Percentiles rank a stretch among this genome's conserved stretches.
These are phyloP conservation scores for Triplophysa bombifrons DNA, from an alignment of 2,797 vertebrate species.

Conservation along the genomic window DNA sequence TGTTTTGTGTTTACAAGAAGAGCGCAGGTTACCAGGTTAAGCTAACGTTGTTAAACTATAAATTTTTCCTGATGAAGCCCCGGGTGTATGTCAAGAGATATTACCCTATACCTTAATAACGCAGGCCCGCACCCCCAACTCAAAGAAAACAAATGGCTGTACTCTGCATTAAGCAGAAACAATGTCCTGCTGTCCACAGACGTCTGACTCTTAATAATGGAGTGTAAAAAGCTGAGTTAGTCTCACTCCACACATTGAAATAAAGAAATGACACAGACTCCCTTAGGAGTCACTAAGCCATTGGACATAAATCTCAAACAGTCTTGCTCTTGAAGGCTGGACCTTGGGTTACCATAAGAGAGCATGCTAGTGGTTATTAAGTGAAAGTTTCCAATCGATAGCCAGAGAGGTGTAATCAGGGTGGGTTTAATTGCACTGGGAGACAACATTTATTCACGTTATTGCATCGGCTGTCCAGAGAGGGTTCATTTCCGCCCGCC, in stretches of 20 bases:
- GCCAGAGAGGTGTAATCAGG: conserved; percentile 79
- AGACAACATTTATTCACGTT: conserved; percentile 80
- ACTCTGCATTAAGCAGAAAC: conserved; percentile 33
- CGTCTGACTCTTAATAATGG: conserved; percentile 64
- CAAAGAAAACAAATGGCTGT: conserved; percentile 23
- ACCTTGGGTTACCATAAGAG: conserved; percentile 80
- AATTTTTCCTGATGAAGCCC: not conserved
- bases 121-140: not conserved
- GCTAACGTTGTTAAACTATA: not conserved
- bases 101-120: conserved; percentile 15
- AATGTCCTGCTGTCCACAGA: conserved; percentile 50
- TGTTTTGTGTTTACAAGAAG: not conserved
- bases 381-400: conserved; percentile 82
- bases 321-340: conserved; percentile 67
- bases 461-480: conserved; percentile 75
- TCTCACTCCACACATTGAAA: conserved; percentile 68
- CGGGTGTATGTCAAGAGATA: not conserved
- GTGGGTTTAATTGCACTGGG: conserved; percentile 80
- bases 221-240: conserved; percentile 62
- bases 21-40: not conserved
- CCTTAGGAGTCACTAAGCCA: conserved; percentile 70
- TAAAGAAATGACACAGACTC: conserved; percentile 76
- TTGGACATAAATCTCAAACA: conserved; percentile 72
- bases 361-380: conserved; percentile 81
- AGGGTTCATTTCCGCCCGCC: conserved; percentile 69